Conservation (phyloP, 2,888 invertebrate species). For the Leptinotarsa tumamoca region DNA sequence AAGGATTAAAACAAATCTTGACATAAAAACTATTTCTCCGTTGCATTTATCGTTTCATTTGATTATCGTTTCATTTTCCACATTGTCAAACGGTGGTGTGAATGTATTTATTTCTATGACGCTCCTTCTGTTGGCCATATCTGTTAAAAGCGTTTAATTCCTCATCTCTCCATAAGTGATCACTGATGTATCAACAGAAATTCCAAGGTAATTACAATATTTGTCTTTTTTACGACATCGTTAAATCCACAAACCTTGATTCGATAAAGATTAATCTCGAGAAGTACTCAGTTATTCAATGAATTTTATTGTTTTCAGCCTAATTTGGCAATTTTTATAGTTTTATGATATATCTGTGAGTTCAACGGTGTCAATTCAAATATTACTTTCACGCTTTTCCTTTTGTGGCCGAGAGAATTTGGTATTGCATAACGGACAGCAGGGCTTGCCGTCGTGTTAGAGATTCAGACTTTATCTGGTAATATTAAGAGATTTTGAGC, state of each 20-base stretch:
- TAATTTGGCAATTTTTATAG: neutral
- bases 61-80: too few species aligned
- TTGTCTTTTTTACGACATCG: neutral
- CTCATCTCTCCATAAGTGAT: neutral
- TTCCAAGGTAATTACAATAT: neutral
- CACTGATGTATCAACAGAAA: neutral
- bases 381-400: neutral
- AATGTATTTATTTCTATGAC: too few species aligned
- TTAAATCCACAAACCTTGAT: neutral
- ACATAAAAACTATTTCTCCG: too few species aligned
- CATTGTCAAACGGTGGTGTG: too few species aligned
- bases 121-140: too few species aligned
- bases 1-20: too few species aligned
- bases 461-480: too few species aligned
- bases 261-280: neutral
- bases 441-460: too few species aligned
- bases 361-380: neutral
- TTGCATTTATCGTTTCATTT: too few species aligned
- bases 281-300: neutral
- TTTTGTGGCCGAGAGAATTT: neutral
- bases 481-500: too few species aligned
- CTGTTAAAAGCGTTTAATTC: too few species aligned
- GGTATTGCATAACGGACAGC: neutral
- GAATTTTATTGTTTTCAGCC: constrained; percentile 4
- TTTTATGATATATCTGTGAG: neutral